Evolutionary conservation across 64 coral and sea anemone species (phyloP), one percentile per base, ranked within the genome.

Genomic region (Orbicella faveolata): DNA sequence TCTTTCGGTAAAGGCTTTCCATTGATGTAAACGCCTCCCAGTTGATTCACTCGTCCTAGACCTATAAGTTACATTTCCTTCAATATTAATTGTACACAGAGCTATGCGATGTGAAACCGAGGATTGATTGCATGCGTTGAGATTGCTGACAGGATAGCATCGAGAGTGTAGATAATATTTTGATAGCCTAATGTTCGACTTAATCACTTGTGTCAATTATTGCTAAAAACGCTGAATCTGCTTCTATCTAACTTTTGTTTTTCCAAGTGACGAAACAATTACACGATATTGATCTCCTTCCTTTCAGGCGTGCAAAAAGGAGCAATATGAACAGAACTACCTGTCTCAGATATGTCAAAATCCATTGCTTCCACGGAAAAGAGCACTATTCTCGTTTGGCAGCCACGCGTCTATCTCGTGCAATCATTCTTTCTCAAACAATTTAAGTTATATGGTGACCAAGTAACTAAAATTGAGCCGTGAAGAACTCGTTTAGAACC

Each of bases 21-120:
- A 17, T 95, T 95, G 62, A 90, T 83, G 37, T 91, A 95, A 34
- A 76, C 48, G 4, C 93, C 93, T 23, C 93, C 93, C 12, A 95
- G 84, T 69, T 95, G 93, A 61, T 95, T 95, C 2, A 95, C 84
- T 52, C 88, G 73, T 13, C 81, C 88, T 70, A 64, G 19, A 52
- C 82, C 82, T 85, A 70, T 5, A 82, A 82, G 23, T 44, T 13
- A 72, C 10, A n/a, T 26, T 70, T 36, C 62, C 21, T 84, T n/a
- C 19, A 79, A 25, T 39, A 11, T 59, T 57, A 79, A 57, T 59
- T 70, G 44, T n/a, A 4, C 67, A 26, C 30, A 70, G 9, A n/a
- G 21, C 21, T 70, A 10, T 59, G 55, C 13, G 11, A 70, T 70
- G 0, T 10, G 67, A 21, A 70, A n/a, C 21, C 6, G 21, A 70